A percentile compares a stretch with the other conserved stretches of the same genome.
Conservation (phyloP, 2,888 invertebrate genomes). For the Rhyacophila evoluta region DNA sequence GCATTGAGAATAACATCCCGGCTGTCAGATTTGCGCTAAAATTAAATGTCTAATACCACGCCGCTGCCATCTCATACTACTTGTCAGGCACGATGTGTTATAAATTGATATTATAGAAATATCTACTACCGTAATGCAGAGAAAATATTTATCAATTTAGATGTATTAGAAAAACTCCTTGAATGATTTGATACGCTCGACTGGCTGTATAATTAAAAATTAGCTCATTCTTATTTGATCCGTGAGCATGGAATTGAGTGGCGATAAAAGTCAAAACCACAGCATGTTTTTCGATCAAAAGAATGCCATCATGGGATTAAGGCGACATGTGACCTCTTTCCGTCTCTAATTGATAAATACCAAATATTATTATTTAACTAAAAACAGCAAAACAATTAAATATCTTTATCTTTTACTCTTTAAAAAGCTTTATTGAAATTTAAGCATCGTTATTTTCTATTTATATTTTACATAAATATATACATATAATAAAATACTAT, state of each 20-base stretch:
- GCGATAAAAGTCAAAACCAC: background rate
- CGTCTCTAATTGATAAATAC: background rate
- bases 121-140: conserved; percentile 8
- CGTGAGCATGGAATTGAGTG: background rate
- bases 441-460: no score
- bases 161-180: background rate
- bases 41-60: background rate
- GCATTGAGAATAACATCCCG: background rate
- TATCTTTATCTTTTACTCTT: no score
- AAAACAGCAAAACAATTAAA: no score
- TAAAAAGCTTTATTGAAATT: no score
- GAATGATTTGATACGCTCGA: background rate
- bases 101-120: background rate
- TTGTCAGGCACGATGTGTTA: background rate
- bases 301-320: background rate
- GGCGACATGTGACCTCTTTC: background rate
- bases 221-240: background rate
- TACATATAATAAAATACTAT: no score
- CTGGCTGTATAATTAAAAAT: background rate
- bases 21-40: conserved; percentile 22
- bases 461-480: no score
- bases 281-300: background rate
- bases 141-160: conserved; percentile 11
- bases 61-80: background rate
- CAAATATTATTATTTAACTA: background rate